These are phyloP conservation scores for Dendrolimus kikuchii DNA, from an alignment of 1,140 invertebrate genomes.

Conservation along the genomic window DNA sequence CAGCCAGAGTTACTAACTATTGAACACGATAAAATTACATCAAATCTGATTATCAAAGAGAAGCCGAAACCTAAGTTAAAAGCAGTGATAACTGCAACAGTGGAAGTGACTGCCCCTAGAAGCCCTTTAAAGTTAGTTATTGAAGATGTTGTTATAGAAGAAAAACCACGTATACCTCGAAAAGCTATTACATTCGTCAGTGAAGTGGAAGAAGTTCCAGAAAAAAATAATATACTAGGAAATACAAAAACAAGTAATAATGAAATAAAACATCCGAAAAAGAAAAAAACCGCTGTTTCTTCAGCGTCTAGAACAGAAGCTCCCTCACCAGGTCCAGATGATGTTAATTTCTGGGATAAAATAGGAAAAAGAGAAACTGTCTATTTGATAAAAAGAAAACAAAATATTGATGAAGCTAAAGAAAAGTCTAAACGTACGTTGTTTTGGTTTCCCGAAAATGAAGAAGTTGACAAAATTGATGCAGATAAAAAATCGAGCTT, in stretches of 20 bases:
- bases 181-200: constrained; percentile 54
- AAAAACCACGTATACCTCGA: constrained; percentile 43
- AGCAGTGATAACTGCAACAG: constrained; percentile 68
- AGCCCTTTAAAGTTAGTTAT: constrained; percentile 69
- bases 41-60: constrained; percentile 32
- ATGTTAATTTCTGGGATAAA: constrained; percentile 71
- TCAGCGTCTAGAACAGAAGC: constrained; percentile 7
- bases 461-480: constrained; percentile 6
- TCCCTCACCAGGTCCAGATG: constrained; percentile 46
- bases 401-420: constrained; percentile 53
- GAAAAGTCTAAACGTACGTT: constrained; percentile 47
- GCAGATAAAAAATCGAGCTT: neutral
- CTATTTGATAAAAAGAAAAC: constrained; percentile 64
- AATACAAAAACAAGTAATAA: constrained; percentile 13
- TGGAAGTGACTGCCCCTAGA: constrained; percentile 57
- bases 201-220: constrained; percentile 24
- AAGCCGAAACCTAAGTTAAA: constrained; percentile 62
- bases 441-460: constrained; percentile 56
- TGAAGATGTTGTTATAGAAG: constrained; percentile 71
- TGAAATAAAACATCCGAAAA: constrained; percentile 18
- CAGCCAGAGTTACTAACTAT: constrained; percentile 25
- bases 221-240: constrained; percentile 18
- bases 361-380: constrained; percentile 72
- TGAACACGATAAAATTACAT: constrained; percentile 28
- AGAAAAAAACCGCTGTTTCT: constrained; percentile 16